These are phyloP conservation scores for Hydrotaea diabolus DNA, from an alignment of 2,888 invertebrate genomes.

Conservation along the genomic window DNA sequence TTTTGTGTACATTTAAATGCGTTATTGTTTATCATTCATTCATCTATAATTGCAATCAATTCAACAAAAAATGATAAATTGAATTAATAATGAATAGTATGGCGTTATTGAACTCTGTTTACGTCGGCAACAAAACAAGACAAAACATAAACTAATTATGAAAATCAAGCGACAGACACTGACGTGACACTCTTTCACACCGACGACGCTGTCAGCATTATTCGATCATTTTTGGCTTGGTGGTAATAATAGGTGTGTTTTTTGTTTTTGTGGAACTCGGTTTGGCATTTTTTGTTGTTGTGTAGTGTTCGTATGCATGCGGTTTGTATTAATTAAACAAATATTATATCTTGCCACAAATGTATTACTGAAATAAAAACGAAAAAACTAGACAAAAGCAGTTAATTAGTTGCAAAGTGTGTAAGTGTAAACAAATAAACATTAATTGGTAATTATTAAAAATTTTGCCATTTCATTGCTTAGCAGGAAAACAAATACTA, in stretches of 20 bases:
- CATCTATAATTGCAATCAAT: conserved; percentile 37
- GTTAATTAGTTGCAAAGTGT: conserved; percentile 52
- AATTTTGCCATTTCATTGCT: not conserved
- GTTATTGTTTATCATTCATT: too few species aligned
- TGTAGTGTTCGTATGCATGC: not conserved
- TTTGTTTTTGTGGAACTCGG: not conserved
- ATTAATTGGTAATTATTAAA: conserved; percentile 24
- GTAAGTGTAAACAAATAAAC: conserved; percentile 36
- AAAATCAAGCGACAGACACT: conserved; percentile 43
- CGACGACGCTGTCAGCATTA: not conserved
- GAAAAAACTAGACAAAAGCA: conserved; percentile 1
- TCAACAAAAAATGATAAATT: conserved; percentile 9
- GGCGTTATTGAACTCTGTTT: conserved; percentile 23
- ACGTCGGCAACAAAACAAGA: conserved; percentile 20
- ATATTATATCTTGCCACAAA: conserved; percentile 14
- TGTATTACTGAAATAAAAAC: not conserved
- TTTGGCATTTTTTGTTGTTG: not conserved
- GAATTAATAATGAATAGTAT: conserved; percentile 45
- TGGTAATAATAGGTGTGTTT: not conserved
- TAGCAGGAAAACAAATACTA: not conserved
- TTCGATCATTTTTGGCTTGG: not conserved
- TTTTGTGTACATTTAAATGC: too few species aligned
- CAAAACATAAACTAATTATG: conserved; percentile 55
- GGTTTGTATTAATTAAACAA: conserved; percentile 38
- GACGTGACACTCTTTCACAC: conserved; percentile 4